Conservation (phyloP, 2,797 vertebrate species). For the Loris lydekkerianus region DNA sequence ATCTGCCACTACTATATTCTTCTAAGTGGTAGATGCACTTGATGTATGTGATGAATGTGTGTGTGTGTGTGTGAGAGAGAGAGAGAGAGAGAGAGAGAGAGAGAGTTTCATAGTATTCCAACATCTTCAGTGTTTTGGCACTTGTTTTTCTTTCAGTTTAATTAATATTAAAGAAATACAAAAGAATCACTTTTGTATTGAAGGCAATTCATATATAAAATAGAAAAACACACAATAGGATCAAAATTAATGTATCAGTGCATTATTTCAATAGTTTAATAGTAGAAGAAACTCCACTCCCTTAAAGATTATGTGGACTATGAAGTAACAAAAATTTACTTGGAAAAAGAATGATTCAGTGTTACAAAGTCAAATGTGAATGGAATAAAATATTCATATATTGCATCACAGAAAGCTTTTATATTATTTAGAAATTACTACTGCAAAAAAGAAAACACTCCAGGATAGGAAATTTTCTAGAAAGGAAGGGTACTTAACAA, state of each 20-base stretch:
- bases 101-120: background rate
- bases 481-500: background rate
- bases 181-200: background rate
- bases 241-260: background rate
- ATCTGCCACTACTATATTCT: background rate
- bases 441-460: background rate
- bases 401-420: background rate
- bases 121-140: background rate
- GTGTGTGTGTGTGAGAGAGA: background rate
- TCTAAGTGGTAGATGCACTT: background rate
- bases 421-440: background rate
- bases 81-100: background rate
- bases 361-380: conserved; percentile 16
- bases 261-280: background rate
- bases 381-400: background rate
- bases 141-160: conserved; percentile 17
- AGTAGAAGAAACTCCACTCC: background rate
- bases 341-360: background rate
- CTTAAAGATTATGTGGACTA: background rate
- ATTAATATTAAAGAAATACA: background rate
- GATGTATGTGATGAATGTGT: background rate
- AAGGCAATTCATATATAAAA: background rate
- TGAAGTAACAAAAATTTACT: background rate
- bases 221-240: background rate
- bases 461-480: background rate